Evolutionary conservation across 1,140 invertebrate genomes (phyloP), one percentile per base, ranked within the genome.

Genomic region (Pachypsylla venusta): DNA sequence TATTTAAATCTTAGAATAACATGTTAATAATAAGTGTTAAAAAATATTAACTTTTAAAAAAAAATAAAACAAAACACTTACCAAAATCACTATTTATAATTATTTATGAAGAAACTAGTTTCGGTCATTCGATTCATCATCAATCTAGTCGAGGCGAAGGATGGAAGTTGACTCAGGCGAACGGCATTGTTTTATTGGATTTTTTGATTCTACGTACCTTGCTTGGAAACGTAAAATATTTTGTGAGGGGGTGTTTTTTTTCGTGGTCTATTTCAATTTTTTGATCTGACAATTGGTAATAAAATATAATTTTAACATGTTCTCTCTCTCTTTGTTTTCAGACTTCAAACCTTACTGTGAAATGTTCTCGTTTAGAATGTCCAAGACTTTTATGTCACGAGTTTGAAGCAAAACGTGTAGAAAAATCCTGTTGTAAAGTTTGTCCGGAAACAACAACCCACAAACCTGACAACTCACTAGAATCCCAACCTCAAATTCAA

Each of bases 371-470:
- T 25, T 77, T 82, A 28, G 76, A 80, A 19, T 92, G 89, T 66
- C 85, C 86, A 2, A 76, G 79, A 13, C 69, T 88, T 27, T 72
- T 77, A 12, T 90, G 87, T 67, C 75, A 81, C 24, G 82, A 86
- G 57, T 80, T 80, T 65, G 73, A 81, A 10, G 82, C 85, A 1
- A 77, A 81, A 57, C 74, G 83, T 35, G 80, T 81, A 1, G 77
- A 83, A 62, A 83, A 84, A 65, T 78, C 82, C n/a, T 88, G 85
- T 67, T 89, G 87, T 68, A 80, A 82, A 66, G 77, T 82, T 35
- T 89, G 86, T 64, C 83, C 84, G 5, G 73, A 78, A 64, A 76
- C 25, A 12, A 57, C 48, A 13, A 25, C 54, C 7, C 14, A 53
- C 4, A 54, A 54, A 3, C 39, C 54, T 42, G 30, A 40, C 1